Evolutionary conservation across 2,113 vertebrate genomes (phyloP), one percentile per base, ranked within the genome.

Genomic region (Caloenas nicobarica): DNA sequence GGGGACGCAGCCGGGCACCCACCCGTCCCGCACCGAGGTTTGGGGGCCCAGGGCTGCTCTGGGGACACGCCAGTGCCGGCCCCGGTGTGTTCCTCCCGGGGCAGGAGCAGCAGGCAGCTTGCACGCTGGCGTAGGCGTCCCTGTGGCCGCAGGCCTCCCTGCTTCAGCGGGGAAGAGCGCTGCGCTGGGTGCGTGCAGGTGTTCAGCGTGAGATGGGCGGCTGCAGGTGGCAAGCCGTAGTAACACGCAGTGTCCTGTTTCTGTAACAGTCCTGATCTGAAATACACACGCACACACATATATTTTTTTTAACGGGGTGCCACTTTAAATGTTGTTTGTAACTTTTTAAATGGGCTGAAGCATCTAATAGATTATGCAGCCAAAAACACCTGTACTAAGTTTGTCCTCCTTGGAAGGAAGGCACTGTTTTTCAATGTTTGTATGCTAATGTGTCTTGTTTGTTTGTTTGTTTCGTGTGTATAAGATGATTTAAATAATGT

Each of bases 221-320:
- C 26, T 25, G 77, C 33, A 16, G 34, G 0, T 28, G 29, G 24
- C 13, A 9, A 28, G 12, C 18, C 26, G 10, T n/a, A 22, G 4
- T 9, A 10, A 13, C 15, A 4, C 4, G 3, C 16, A 2, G n/a
- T 3, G 19, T 11, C 1, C 0, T 7, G 36, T 53, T 82, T 23
- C 48, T 9, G 11, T 76, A 24, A 16, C 29, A 7, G 56, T 15
- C 34, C n/a, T 54, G 0, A 1, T 21, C 5, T 51, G 48, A 72
- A 56, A 40, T 2, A 7, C 1, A 2, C 6, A 2, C 5, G 2
- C 5, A 2, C 34, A 3, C 10, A 1, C 9, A 0, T 15, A n/a
- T n/a, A n/a, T 2, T 34, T 11, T 36, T 21, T 6, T 13, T 17
- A 9, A 51, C 19, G 46, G 10, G 1, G 6, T 5, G 9, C 24